A percentile compares a stretch with the other conserved stretches of the same genome.
These are phyloP conservation scores for Anguilla anguilla DNA, from an alignment of 2,797 vertebrate genomes.

Conservation along the genomic window DNA sequence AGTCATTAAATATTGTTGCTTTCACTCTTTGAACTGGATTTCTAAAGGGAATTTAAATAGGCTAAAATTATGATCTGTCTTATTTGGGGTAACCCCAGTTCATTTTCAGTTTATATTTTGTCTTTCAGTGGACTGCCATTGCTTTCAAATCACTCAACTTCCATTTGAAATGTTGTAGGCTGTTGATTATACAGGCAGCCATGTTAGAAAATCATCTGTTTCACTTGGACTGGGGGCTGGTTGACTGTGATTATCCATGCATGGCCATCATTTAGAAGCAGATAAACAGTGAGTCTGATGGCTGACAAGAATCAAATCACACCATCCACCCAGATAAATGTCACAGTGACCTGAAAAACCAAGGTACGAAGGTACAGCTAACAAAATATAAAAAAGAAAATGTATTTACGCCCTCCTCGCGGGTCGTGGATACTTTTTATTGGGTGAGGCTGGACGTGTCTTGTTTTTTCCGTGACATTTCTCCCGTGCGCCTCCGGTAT, in stretches of 20 bases:
- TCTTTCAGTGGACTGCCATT: not conserved
- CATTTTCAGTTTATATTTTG: not conserved
- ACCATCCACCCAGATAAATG: not conserved
- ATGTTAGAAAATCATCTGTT: not conserved
- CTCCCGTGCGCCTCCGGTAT: not conserved
- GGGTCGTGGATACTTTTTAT: not conserved
- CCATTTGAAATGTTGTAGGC: not conserved
- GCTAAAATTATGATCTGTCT: not conserved
- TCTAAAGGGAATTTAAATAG: not conserved
- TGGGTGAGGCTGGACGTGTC: not conserved
- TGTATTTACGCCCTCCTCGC: not conserved
- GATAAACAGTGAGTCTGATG: not conserved
- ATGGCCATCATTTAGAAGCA: not conserved
- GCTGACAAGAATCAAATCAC: not conserved
- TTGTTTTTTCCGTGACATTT: constrained; percentile 27
- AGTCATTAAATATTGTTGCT: not conserved
- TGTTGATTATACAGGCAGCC: not conserved
- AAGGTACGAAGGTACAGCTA: not conserved
- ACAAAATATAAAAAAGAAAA: not conserved
- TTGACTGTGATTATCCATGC: not conserved
- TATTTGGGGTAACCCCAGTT: not conserved
- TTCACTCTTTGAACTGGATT: not conserved
- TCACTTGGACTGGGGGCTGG: not conserved
- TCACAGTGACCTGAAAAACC: not conserved
- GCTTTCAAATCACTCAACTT: not conserved